A percentile compares a stretch with the other conserved stretches of the same genome.
Evolutionary conservation across 2,113 vertebrate species (phyloP).

Genomic region (Paradoxurus hermaphroditus): DNA sequence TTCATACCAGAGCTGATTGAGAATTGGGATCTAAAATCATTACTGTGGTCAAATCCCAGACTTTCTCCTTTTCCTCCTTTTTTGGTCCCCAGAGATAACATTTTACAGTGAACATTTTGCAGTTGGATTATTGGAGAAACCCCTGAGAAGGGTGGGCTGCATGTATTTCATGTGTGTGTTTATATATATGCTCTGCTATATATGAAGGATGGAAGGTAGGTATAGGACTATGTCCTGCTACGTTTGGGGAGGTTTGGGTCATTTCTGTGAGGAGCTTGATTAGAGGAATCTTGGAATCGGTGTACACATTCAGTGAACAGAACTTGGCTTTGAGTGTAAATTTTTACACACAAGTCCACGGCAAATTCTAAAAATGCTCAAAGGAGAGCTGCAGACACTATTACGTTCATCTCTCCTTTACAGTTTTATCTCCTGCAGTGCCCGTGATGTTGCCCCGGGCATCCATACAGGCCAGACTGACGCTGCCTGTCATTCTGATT

Average conservation of each 20-base stretch:
- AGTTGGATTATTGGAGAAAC: neutral
- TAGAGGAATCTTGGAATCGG: neutral
- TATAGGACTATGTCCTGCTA: neutral
- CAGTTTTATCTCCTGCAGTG: fast-evolving
- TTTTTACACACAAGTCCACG: neutral
- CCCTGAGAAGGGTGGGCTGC: neutral
- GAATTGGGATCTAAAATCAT: neutral
- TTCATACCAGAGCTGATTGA: neutral
- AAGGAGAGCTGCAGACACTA: neutral
- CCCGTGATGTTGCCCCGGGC: neutral
- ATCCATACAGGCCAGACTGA: neutral
- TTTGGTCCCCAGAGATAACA: neutral
- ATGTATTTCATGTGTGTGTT: neutral
- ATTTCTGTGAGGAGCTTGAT: neutral
- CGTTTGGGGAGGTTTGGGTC: neutral
- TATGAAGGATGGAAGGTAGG: neutral
- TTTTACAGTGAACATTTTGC: neutral
- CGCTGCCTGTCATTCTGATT: neutral
- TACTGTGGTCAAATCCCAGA: neutral
- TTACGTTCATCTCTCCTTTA: neutral
- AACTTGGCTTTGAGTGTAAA: neutral
- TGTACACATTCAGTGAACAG: neutral
- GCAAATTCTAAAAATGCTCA: neutral
- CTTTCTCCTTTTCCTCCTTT: neutral
- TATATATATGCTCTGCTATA: neutral